Evolutionary conservation across 2,113 vertebrate genomes (phyloP), one percentile per base, ranked within the genome.

Genomic region (Bujurquina vittata): DNA sequence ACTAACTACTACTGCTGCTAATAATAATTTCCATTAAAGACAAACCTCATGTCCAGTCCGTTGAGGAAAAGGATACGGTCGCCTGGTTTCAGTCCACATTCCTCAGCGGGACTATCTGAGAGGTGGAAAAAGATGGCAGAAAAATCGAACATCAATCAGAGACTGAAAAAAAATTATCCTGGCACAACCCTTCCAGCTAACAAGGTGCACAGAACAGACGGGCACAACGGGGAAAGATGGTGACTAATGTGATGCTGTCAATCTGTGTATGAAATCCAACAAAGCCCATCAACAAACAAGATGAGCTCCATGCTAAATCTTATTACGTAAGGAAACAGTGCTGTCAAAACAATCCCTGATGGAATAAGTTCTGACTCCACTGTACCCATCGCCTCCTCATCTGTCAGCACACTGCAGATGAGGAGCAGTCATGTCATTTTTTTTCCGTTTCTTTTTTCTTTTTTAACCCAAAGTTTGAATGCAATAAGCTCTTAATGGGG

Each of bases 1-100:
- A 59, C 46, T 65, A 69, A 22, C 80, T 61, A 20, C 49, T 83
- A 26, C 22, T 69, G n/a, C 12, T 55, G 49, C 22, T 43, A 67
- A 40, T 17, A 40, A 46, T 52, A n/a, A n/a, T 69, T 20, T 57
- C 43, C 18, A 73, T 61, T 49, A 26, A 79, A 83, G 49, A 80
- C 96, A 91, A 84, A 99, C 98, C 98, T 99, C 98, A 99, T 99
- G 92, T 99, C 98, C 91, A 99, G 94, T 31, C 98, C 98, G 0
- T 99, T 99, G 85, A 99, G 97, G 93, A 99, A 99, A 23, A 99
- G 95, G 87, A 99, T 98, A 5, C 97, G 95, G 91, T 99, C 97
- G 2, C 98, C 98, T 15, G 97, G 89, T 89, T 97, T 98, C 89
- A 99, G 97, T 33, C 97, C 97, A 55, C 97, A 97, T 43, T 97